Conservation (phyloP, 2,888 invertebrate species). For the Ophion obscuratus region DNA sequence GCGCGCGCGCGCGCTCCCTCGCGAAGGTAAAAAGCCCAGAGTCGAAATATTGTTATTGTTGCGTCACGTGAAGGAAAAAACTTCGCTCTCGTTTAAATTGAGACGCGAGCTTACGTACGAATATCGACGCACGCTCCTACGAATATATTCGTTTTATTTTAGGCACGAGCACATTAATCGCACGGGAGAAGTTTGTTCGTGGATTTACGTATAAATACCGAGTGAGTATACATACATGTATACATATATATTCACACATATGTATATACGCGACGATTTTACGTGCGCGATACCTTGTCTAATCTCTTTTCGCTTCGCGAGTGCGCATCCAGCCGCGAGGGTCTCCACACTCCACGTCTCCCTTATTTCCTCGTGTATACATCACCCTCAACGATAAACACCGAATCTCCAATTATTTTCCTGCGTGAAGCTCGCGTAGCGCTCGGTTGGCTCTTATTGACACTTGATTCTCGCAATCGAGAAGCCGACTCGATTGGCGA, state of each 20-base stretch:
- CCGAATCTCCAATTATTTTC: not conserved
- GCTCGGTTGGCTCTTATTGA: not conserved
- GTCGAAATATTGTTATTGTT: not conserved
- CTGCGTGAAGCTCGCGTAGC: too few species aligned
- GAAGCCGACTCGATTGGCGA: not conserved
- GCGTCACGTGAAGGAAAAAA: not conserved
- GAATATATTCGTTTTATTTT: constrained; percentile 15
- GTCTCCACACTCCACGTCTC: not conserved
- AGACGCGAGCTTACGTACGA: not conserved
- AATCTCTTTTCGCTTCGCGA: constrained; percentile 59
- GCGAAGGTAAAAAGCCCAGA: not conserved
- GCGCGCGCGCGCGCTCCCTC: not conserved
- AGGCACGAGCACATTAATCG: not conserved
- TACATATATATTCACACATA: not conserved
- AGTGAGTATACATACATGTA: constrained; percentile 25
- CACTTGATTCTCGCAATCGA: not conserved
- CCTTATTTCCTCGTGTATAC: not conserved
- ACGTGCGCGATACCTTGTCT: constrained; percentile 67
- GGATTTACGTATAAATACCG: constrained; percentile 25
- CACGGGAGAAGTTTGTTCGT: not conserved
- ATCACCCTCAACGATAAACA: constrained; percentile 6
- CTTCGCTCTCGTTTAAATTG: not conserved
- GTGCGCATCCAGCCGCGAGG: not conserved
- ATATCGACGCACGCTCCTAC: not conserved
- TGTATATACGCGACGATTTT: not conserved